Evolutionary conservation across 1,140 invertebrate genomes (phyloP).

Genomic region (Thalassaphorura encarpata): DNA sequence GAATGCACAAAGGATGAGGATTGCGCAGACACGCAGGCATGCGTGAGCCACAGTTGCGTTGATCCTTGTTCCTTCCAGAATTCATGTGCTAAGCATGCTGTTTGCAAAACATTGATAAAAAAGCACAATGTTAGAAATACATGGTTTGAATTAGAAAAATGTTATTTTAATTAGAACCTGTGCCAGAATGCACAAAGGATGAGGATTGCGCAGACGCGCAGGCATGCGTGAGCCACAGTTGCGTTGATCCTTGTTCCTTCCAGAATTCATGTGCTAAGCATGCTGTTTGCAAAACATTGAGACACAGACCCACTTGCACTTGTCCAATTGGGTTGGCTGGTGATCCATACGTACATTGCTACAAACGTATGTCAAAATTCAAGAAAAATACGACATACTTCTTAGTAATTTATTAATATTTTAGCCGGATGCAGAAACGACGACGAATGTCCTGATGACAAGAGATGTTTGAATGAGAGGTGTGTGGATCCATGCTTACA

Average conservation of each 20-base stretch:
- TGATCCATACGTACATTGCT: constrained; percentile 72
- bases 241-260: constrained; percentile 65
- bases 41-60: constrained; percentile 62
- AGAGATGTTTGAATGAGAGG: constrained; percentile 63
- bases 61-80: constrained; percentile 63
- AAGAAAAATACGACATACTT: constrained; percentile 11
- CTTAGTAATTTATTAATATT: constrained; percentile 35
- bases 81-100: constrained; percentile 65
- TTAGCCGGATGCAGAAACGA: constrained; percentile 71
- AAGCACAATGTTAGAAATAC: no score
- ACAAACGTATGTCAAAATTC: constrained; percentile 66
- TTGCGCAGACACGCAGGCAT: constrained; percentile 62
- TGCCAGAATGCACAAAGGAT: constrained; percentile 33
- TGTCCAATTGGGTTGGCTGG: constrained; percentile 75
- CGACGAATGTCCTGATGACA: constrained; percentile 74
- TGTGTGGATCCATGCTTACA: constrained; percentile 66
- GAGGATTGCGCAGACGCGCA: constrained; percentile 58
- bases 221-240: constrained; percentile 65
- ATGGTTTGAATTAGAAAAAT: no score
- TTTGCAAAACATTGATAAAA: constrained; percentile 55
- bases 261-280: constrained; percentile 64
- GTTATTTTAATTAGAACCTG: no score
- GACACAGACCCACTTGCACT: constrained; percentile 36
- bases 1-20: constrained; percentile 40
- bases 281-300: constrained; percentile 58